Percentiles rank a stretch among this genome's conserved stretches.
These are phyloP conservation scores for Diachasmimorpha longicaudata DNA, from an alignment of 1,140 invertebrate genomes.

Conservation along the genomic window DNA sequence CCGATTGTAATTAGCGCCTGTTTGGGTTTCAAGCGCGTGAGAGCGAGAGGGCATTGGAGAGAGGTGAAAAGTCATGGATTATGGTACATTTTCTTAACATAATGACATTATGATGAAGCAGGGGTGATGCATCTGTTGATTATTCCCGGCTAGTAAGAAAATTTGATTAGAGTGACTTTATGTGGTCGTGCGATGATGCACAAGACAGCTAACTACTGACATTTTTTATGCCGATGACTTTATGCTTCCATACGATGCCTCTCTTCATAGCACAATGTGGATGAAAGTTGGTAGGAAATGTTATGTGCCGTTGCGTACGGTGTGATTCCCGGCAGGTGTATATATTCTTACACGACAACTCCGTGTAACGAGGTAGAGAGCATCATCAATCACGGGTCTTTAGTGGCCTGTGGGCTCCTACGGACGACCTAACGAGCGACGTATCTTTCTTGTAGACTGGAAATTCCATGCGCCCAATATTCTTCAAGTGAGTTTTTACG, in stretches of 20 bases:
- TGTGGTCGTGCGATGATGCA: background rate
- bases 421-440: constrained; percentile 15
- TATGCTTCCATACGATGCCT: background rate
- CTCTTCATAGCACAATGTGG: background rate
- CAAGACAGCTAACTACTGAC: background rate
- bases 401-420: background rate
- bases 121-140: too few relatives aligned
- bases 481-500: background rate
- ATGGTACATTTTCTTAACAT: too few relatives aligned
- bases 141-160: too few relatives aligned
- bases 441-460: constrained; percentile 7
- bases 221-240: constrained; percentile 15
- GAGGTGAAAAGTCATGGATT: background rate
- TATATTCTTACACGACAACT: constrained; percentile 18
- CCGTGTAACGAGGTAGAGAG: constrained; percentile 7
- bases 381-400: constrained; percentile 21
- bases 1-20: constrained; percentile 37
- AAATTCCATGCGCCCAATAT: constrained; percentile 12
- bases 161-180: background rate
- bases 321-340: constrained; percentile 23
- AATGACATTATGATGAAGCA: too few relatives aligned
- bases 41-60: background rate
- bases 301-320: background rate
- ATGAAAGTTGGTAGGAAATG: background rate
- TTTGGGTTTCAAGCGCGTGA: constrained; percentile 30